Percentiles rank a stretch among this genome's conserved stretches.
Conservation (phyloP, 2,888 invertebrate genomes). For the Acanthoscelides obtectus region DNA sequence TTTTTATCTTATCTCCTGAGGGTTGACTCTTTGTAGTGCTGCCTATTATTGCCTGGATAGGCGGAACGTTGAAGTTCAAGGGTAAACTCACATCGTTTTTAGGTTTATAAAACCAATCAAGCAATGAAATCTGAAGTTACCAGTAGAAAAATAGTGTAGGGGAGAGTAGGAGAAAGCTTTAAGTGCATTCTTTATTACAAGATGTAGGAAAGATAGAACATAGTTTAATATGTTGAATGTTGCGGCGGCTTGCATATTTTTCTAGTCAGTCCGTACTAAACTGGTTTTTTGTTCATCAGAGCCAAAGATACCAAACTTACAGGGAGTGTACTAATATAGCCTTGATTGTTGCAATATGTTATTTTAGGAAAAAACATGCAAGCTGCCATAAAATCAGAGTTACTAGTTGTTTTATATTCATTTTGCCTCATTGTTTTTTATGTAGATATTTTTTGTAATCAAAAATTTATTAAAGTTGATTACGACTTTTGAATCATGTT, state of each 20-base stretch:
- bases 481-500: slow-evolving; percentile 18
- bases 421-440: slow-evolving; percentile 35
- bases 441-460: slow-evolving; percentile 37
- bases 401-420: slow-evolving; percentile 28
- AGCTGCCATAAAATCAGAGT: slow-evolving; percentile 21
- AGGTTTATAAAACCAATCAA: too few relatives aligned
- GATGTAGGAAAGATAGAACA: background rate
- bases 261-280: slow-evolving; percentile 8
- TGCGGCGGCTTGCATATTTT: slow-evolving; percentile 10
- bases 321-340: background rate
- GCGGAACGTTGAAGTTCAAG: too few relatives aligned
- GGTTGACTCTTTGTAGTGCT: too few relatives aligned
- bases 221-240: background rate
- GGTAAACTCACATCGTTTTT: too few relatives aligned
- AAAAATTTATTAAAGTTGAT: slow-evolving; percentile 36
- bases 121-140: too few relatives aligned
- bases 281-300: slow-evolving; percentile 1
- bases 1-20: too few relatives aligned
- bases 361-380: slow-evolving; percentile 23
- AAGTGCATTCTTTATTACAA: background rate
- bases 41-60: too few relatives aligned
- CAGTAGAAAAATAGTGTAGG: background rate
- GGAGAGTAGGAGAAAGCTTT: background rate
- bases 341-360: slow-evolving; percentile 10
- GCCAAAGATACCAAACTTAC: slow-evolving; percentile 2